Percentiles rank a stretch among this genome's conserved stretches.
Evolutionary conservation across 2,797 vertebrate genomes (phyloP).

Genomic region (Chelmon rostratus): DNA sequence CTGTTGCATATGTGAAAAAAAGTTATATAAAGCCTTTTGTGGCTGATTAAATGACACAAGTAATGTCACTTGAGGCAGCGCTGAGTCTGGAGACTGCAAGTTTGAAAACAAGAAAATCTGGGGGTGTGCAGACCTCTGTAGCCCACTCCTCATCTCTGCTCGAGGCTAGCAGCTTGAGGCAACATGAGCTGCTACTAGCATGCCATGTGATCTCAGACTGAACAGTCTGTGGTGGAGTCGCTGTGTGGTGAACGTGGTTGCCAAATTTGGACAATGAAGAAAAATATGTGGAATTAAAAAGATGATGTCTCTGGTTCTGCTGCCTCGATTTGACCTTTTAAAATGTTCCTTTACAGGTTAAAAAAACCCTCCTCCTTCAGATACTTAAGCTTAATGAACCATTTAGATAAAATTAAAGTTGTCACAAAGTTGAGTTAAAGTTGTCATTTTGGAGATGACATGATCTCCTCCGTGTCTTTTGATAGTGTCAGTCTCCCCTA

Average conservation of each 20-base stretch:
- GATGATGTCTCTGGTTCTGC: background rate
- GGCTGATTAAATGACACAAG: background rate
- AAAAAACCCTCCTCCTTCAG: background rate
- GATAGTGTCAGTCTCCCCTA: background rate
- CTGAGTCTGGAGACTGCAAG: background rate
- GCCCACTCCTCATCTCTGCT: no score
- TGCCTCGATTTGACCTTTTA: background rate
- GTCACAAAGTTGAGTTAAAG: background rate
- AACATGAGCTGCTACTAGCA: background rate
- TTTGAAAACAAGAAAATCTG: background rate
- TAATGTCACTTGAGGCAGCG: background rate
- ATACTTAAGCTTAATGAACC: background rate
- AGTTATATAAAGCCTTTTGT: background rate
- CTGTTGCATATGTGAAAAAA: background rate
- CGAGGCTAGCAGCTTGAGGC: background rate
- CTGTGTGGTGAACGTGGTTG: background rate
- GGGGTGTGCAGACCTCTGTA: accelerated
- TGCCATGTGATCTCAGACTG: background rate
- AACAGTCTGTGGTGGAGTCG: accelerated
- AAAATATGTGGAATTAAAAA: background rate
- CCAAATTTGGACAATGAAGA: background rate
- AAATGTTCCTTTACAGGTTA: background rate
- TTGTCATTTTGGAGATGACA: slow-evolving; percentile 4
- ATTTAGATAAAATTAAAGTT: background rate
- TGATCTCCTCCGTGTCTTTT: slow-evolving; percentile 3